Base-by-base conservation (phyloP, 2,888 invertebrate genomes). In the Molorchus minor region DNA sequence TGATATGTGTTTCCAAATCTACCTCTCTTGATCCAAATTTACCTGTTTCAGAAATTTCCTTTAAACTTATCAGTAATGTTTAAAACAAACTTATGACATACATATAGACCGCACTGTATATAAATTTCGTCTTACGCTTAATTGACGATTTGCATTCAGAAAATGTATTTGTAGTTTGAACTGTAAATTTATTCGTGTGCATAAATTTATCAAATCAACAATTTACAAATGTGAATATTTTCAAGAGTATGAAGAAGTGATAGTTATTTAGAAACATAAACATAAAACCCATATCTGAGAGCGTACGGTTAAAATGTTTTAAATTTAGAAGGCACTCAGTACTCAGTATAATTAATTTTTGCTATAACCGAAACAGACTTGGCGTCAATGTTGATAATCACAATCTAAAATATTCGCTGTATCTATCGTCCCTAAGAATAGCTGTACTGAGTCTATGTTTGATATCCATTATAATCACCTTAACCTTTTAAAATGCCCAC, bases 301-400 rank as follows among this genome's bases (percentile, higher is more conserved):
- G 45, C 21, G 30, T 17, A 30, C 17, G 40, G 29, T 33, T 46
- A 46, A 45, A 40, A 41, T 15, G 36, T 41, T 55, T 30, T 55
- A 55, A 55, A 33, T 55, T 55, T 55, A 55, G 55, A 46, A 38
- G 40, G 46, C 55, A 30, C 55, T 55, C 46, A 44, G 46, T 46
- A 36, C 38, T 45, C 45, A 30, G 36, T 45, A 45, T 45, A 45
- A 54, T 54, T 44, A 36, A 38, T 38, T 45, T 54, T 54, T 45
- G 20, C 13, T 30, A 41, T 36, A 10, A 36, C 36, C 45, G 36
- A 35, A 17, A 10, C 33, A 44, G 44, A 44, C 35, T 20, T 53
- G 36, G 53, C 44, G 33, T 54, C 43, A 54, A 43, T 44, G 36
- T 36, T 35, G 44, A 54, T 54, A 54, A 54, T 44, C 21, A 35